Evolutionary conservation across 37 sponge, comb jelly and placozoan species (phyloP), one percentile per base, ranked within the genome.

Genomic region (Ianthella basta): DNA sequence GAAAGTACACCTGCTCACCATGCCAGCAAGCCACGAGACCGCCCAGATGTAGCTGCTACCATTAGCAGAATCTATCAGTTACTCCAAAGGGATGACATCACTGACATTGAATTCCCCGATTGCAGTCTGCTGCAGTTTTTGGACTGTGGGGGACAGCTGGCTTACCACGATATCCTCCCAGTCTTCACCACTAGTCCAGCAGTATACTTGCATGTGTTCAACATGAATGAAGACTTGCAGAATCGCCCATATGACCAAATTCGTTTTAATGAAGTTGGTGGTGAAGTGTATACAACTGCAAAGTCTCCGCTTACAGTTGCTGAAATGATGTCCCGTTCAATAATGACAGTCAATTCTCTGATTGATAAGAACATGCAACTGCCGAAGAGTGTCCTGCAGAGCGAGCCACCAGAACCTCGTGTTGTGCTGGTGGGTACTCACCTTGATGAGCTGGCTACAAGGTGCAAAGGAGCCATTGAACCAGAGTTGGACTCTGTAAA

Each of bases 121-220:
- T 24, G 29, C 27, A 16, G 27, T 16, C 27, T 64, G 23, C 66
- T 64, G 20, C 66, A 64, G 27, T 64, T 64, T 30, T 64, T 64
- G 66, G 66, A 64, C 27, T 29, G 29, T 64, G 66, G 66, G 12
- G 66, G 66, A 64, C 66, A 64, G 66, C 23, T 64, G 12, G 23
- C 66, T 30, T 64, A 64, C 27, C 66, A 64, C 23, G 66, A 64
- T 16, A 64, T 64, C 23, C 66, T 64, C 27, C 66, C 66, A 20
- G 66, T 64, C 27, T 64, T 64, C 27, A 64, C 27, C 66, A 64
- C 66, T 29, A 64, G 29, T 8, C 66, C 66, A 10, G 66, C 66
- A 21, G 27, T 64, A 20, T 64, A 64, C 23, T 30, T 64, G 14
- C 66, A 64, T 64, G 66, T 64, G 66, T 64, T 64, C 66, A 64